Evolutionary conservation across 2,888 invertebrate species (phyloP).

Genomic region (Gerris lacustris): DNA sequence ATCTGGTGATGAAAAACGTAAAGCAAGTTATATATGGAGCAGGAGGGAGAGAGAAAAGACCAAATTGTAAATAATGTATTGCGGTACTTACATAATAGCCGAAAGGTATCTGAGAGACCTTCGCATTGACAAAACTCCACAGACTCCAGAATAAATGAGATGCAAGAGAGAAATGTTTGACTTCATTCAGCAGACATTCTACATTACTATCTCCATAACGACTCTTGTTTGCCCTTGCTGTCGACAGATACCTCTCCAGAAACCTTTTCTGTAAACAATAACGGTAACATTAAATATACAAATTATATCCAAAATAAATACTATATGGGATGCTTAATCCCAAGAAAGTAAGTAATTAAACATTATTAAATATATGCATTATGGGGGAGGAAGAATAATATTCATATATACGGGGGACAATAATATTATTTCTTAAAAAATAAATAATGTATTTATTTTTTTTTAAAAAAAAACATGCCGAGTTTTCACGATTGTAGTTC

Average conservation of each 20-base stretch:
- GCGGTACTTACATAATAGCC: constrained; percentile 72
- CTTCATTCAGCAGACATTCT: constrained; percentile 51
- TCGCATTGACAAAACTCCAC: constrained; percentile 83
- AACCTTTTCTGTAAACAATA: constrained; percentile 38
- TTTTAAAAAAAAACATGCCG: too few species aligned
- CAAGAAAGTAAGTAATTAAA: not conserved
- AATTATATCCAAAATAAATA: too few species aligned
- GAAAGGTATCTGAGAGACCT: constrained; percentile 77
- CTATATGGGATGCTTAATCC: not conserved
- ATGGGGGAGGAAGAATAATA: not conserved
- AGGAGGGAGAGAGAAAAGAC: too few species aligned
- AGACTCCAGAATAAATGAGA: constrained; percentile 90
- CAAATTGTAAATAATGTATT: not conserved
- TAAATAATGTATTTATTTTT: too few species aligned
- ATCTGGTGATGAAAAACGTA: too few species aligned
- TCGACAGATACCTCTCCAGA: constrained; percentile 36
- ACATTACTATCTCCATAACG: constrained; percentile 19
- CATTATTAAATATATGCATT: not conserved
- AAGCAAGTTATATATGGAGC: too few species aligned
- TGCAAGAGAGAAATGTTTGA: constrained; percentile 69
- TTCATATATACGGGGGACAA: too few species aligned
- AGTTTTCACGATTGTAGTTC: too few species aligned
- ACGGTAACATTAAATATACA: not conserved
- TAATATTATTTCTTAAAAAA: too few species aligned
- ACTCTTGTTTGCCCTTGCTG: constrained; percentile 14